These are phyloP conservation scores for Hydrozoanthus gracilis DNA, from an alignment of 92 coral and sea anemone genomes.

Conservation along the genomic window DNA sequence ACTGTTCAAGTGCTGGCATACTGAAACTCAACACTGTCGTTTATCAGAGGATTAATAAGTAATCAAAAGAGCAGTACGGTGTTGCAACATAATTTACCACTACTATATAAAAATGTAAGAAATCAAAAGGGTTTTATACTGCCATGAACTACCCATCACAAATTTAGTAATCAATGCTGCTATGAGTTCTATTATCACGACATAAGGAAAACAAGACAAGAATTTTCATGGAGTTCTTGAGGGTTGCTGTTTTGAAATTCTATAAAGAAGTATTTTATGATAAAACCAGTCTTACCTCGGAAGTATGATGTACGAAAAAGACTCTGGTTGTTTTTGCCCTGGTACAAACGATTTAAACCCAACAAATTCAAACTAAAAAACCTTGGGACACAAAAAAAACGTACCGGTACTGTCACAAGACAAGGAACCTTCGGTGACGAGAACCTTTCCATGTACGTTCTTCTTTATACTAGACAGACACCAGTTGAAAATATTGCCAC, in stretches of 20 bases:
- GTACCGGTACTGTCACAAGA: constrained; percentile 26
- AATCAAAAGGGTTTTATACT: neutral
- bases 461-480: constrained; percentile 4
- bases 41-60: neutral
- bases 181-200: too few relatives aligned
- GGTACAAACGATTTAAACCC: too few relatives aligned
- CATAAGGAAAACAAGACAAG: too few relatives aligned
- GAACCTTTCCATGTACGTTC: neutral
- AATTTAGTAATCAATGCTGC: too few relatives aligned
- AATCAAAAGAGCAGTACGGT: neutral
- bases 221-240: too few relatives aligned
- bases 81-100: neutral
- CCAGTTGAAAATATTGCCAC: constrained; percentile 43
- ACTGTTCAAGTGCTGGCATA: neutral
- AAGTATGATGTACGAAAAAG: too few relatives aligned
- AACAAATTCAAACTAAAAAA: too few relatives aligned
- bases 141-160: neutral
- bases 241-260: too few relatives aligned
- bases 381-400: neutral
- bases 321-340: too few relatives aligned
- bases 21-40: too few relatives aligned
- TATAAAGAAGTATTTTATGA: too few relatives aligned
- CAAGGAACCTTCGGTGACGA: neutral
- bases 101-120: neutral
- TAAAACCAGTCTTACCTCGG: too few relatives aligned